Percentiles rank a stretch among this genome's conserved stretches.
Evolutionary conservation across 1,140 invertebrate species (phyloP).

Genomic region (Drosophila hydei): DNA sequence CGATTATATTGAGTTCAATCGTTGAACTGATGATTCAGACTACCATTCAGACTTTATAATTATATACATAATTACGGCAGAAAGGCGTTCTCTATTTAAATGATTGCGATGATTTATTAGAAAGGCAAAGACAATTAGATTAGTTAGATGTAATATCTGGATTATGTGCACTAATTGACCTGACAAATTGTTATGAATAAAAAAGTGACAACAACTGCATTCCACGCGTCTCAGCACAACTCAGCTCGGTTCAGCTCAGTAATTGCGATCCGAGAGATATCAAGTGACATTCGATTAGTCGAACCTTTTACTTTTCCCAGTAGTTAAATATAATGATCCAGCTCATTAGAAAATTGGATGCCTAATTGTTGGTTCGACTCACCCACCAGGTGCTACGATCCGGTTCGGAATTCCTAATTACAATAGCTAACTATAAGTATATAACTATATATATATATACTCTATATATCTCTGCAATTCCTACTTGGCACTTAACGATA

Average conservation of each 20-base stretch:
- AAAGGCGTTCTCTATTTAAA: background rate
- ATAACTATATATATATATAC: too few relatives aligned
- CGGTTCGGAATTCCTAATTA: conserved; percentile 4
- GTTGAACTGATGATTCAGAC: too few relatives aligned
- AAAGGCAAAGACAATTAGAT: conserved; percentile 1
- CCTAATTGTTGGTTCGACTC: conserved; percentile 1
- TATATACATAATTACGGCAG: too few relatives aligned
- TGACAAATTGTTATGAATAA: background rate
- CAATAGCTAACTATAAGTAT: background rate
- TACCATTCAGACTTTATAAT: too few relatives aligned
- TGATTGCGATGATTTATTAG: background rate
- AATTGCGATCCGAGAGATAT: conserved; percentile 4
- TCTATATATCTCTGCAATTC: too few relatives aligned
- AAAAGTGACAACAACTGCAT: background rate
- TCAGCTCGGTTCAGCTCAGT: too few relatives aligned
- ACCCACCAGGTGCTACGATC: background rate
- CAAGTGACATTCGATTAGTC: conserved; percentile 5
- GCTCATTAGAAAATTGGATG: conserved; percentile 19
- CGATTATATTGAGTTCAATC: too few relatives aligned
- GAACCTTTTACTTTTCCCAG: conserved; percentile 19
- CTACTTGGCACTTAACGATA: conserved; percentile 41
- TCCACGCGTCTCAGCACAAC: background rate
- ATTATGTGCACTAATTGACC: background rate
- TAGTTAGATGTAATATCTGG: conserved; percentile 3
- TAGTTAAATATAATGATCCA: background rate